phyloP scores from a whole-genome alignment of 2,113 vertebrate genomes.

The Gymnarchus niloticus region DNA sequence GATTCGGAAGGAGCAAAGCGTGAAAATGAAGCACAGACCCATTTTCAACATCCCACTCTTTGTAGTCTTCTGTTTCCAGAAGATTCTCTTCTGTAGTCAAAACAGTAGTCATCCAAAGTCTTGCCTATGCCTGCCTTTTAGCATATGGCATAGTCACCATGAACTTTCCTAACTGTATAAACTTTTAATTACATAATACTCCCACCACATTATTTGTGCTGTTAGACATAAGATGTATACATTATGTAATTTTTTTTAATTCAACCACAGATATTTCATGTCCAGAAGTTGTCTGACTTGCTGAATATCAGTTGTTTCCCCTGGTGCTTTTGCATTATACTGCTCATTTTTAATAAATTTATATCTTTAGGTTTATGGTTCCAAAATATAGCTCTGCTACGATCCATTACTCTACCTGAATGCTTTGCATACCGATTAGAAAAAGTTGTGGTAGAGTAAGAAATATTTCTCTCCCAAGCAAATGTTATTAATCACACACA shows the following conservation, averaged over 20 bases:
- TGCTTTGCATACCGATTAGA: background rate
- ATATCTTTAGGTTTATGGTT: background rate
- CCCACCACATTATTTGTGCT: background rate
- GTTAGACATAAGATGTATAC: background rate
- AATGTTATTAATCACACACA: background rate
- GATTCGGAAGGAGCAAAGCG: background rate
- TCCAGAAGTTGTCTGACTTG: background rate
- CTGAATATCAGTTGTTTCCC: background rate
- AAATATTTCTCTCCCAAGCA: background rate
- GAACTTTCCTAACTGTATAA: slow-evolving; percentile 42
- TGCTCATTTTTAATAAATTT: background rate
- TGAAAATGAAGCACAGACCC: background rate
- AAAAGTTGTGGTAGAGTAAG: background rate
- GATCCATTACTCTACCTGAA: background rate
- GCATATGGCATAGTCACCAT: slow-evolving; percentile 36
- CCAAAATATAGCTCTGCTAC: background rate
- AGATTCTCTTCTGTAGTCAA: background rate
- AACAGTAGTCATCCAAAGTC: slow-evolving; percentile 45
- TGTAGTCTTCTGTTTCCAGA: background rate
- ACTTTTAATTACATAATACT: slow-evolving; percentile 8
- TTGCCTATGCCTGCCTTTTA: slow-evolving; percentile 45
- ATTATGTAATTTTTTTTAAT: background rate
- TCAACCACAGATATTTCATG: background rate
- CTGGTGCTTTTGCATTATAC: background rate
- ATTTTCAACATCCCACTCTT: background rate